Percentiles rank a stretch among this genome's conserved stretches.
Conservation (phyloP, 2,113 vertebrate genomes). For the Triplophysa dalaica region DNA sequence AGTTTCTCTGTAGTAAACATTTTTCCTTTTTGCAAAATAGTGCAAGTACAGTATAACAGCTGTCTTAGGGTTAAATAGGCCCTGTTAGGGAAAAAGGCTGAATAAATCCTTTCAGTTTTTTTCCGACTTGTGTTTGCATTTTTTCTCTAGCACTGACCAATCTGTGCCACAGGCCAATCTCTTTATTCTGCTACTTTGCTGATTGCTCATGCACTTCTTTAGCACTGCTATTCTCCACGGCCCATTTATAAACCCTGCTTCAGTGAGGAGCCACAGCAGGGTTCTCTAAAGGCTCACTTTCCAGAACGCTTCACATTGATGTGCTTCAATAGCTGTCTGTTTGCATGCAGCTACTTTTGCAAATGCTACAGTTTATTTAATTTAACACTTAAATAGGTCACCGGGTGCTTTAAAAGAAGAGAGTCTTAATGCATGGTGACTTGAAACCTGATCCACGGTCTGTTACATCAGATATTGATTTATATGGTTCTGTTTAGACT, state of each 20-base stretch:
- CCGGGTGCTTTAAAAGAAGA: neutral
- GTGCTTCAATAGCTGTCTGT: slow-evolving; percentile 12
- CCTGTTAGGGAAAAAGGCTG: slow-evolving; percentile 1
- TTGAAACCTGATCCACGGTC: neutral
- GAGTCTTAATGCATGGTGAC: neutral
- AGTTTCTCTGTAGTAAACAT: slow-evolving; percentile 17
- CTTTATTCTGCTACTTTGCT: slow-evolving; percentile 56
- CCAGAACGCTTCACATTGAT: neutral
- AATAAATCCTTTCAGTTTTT: slow-evolving; percentile 20
- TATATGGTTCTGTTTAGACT: neutral
- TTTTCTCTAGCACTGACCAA: slow-evolving; percentile 11
- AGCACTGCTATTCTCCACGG: slow-evolving; percentile 34
- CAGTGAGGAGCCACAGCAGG: neutral
- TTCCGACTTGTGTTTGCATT: slow-evolving; percentile 31
- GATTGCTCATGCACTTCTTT: slow-evolving; percentile 47
- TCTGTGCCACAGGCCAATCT: slow-evolving; percentile 41
- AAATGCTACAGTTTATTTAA: neutral
- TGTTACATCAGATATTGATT: neutral
- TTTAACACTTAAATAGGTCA: neutral
- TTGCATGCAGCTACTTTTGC: neutral
- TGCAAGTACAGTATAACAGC: slow-evolving; percentile 5
- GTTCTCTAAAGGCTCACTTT: slow-evolving; percentile 1
- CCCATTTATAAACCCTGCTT: slow-evolving; percentile 40
- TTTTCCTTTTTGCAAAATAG: neutral
- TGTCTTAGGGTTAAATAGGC: neutral